A percentile compares a stretch with the other conserved stretches of the same genome.
Conservation (phyloP, 2,888 invertebrate species). For the Dromius quadrimaculatus region DNA sequence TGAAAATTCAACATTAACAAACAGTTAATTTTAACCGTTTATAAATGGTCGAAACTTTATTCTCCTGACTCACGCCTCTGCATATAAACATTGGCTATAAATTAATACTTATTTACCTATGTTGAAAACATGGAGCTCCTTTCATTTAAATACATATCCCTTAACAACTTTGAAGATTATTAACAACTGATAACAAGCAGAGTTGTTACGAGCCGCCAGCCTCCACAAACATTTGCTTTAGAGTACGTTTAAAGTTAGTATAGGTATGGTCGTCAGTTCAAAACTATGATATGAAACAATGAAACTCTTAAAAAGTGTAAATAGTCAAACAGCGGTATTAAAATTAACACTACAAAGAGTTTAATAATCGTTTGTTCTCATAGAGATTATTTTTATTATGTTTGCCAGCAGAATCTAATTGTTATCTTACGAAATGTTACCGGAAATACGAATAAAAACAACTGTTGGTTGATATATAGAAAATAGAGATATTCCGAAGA, state of each 20-base stretch:
- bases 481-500: no score
- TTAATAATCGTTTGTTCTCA: no score
- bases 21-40: no score
- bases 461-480: no score
- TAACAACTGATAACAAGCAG: constrained; percentile 27
- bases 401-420: no score
- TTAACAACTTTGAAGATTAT: constrained; percentile 35
- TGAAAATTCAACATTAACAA: no score
- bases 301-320: background rate
- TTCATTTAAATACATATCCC: constrained; percentile 36
- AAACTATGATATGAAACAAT: background rate
- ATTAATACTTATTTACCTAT: constrained; percentile 39
- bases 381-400: no score
- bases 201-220: constrained; percentile 28
- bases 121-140: constrained; percentile 31
- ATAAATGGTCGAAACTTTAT: constrained; percentile 13
- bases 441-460: no score
- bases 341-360: no score
- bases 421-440: no score
- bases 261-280: background rate
- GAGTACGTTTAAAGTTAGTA: constrained; percentile 3
- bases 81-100: constrained; percentile 35
- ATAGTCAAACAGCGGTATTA: background rate
- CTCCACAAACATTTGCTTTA: constrained; percentile 21
- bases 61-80: constrained; percentile 24